Evolutionary conservation across 2,888 invertebrate genomes (phyloP).

Genomic region (Saturnia japonica): DNA sequence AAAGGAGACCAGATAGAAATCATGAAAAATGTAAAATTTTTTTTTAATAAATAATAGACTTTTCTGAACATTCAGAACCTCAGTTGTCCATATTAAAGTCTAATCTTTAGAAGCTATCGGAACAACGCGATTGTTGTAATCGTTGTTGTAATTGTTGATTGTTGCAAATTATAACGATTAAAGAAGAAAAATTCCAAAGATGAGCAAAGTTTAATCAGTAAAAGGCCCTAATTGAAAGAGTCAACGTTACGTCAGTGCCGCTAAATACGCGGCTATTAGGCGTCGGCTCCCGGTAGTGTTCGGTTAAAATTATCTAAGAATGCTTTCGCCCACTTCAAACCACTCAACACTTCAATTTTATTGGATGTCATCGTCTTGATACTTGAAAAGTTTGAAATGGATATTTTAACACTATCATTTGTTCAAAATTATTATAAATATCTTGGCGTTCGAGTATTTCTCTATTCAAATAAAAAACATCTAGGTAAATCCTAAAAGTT

Average conservation of each 20-base stretch:
- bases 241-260: conserved; percentile 14
- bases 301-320: conserved; percentile 59
- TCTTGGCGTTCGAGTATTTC: too few species aligned
- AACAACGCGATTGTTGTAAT: too few species aligned
- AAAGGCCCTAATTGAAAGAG: not conserved
- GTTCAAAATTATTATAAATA: not conserved
- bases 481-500: too few species aligned
- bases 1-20: too few species aligned
- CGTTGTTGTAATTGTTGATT: not conserved
- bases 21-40: too few species aligned
- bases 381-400: conserved; percentile 22
- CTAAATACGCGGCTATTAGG: conserved; percentile 33
- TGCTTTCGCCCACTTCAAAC: conserved; percentile 43
- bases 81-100: too few species aligned
- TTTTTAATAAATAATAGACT: too few species aligned
- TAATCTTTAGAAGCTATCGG: too few species aligned
- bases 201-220: not conserved
- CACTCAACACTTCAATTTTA: conserved; percentile 43
- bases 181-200: not conserved
- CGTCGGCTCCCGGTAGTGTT: conserved; percentile 36
- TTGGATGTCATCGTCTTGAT: conserved; percentile 30
- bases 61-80: too few species aligned
- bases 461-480: too few species aligned
- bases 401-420: not conserved
- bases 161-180: not conserved